Percentiles rank a stretch among this genome's conserved stretches.
phyloP scores from a whole-genome alignment of 2,113 vertebrate genomes.

The Trinectes maculatus region DNA sequence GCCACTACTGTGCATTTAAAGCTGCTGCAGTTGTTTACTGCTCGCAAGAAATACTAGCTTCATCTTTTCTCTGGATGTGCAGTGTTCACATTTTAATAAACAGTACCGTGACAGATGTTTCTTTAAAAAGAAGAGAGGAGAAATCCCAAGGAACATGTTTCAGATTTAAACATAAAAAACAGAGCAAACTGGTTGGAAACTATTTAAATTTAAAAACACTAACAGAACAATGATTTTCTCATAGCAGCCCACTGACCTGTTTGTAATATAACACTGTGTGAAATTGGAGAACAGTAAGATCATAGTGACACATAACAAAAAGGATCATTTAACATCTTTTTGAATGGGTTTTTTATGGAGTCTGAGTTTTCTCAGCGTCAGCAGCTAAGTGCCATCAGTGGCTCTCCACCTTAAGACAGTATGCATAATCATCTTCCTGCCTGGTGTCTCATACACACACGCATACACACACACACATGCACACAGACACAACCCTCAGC shows the following conservation, averaged over 20 bases:
- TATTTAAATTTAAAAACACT: neutral
- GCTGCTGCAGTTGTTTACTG: neutral
- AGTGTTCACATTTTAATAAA: neutral
- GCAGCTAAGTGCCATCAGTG: constrained; percentile 3
- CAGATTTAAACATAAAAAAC: neutral
- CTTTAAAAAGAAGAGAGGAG: neutral
- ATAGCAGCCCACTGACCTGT: neutral
- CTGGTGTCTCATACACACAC: neutral
- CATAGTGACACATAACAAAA: neutral
- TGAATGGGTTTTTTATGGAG: neutral
- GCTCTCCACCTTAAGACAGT: constrained; percentile 5
- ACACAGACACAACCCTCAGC: constrained; percentile 7
- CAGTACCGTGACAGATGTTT: neutral
- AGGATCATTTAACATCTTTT: neutral
- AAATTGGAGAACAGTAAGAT: neutral
- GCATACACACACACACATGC: neutral
- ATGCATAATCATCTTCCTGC: constrained; percentile 14
- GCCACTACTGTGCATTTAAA: neutral
- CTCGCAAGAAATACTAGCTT: neutral
- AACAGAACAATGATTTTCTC: neutral
- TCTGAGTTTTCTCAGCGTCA: constrained; percentile 1
- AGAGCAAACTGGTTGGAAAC: neutral
- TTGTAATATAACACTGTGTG: neutral
- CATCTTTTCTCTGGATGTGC: neutral
- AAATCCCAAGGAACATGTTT: neutral